Evolutionary conservation across 2,797 vertebrate genomes (phyloP).

Genomic region (Protosalanx chinensis): DNA sequence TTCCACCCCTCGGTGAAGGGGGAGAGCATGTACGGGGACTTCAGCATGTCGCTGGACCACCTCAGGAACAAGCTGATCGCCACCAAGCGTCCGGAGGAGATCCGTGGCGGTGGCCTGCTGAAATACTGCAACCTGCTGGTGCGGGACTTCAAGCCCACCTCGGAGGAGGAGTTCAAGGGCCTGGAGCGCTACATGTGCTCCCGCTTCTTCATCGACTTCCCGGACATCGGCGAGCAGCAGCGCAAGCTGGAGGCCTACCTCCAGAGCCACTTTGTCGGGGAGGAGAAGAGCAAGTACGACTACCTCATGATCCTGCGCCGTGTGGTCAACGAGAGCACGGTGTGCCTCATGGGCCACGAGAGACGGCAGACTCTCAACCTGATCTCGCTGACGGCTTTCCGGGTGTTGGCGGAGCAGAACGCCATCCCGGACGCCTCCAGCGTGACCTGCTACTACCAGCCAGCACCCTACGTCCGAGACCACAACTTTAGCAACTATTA

Average conservation of each 20-base stretch:
- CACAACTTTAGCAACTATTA: constrained; percentile 98
- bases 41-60: constrained; percentile 81
- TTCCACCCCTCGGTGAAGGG: constrained; percentile 85
- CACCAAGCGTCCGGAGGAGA: constrained; percentile 95
- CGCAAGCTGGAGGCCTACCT: constrained; percentile 95
- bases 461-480: constrained; percentile 85
- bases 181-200: constrained; percentile 98
- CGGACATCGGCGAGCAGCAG: constrained; percentile 93
- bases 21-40: constrained; percentile 94
- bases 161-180: constrained; percentile 86
- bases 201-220: constrained; percentile 98
- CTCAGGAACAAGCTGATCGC: constrained; percentile 89
- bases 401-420: constrained; percentile 91
- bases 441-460: constrained; percentile 97
- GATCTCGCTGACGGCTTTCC: constrained; percentile 88
- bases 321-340: constrained; percentile 96
- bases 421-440: constrained; percentile 89
- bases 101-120: constrained; percentile 92
- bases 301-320: constrained; percentile 93
- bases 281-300: constrained; percentile 94
- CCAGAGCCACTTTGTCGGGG: constrained; percentile 94
- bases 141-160: constrained; percentile 84
- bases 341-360: constrained; percentile 98
- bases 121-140: constrained; percentile 97
- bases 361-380: constrained; percentile 93